Conservation (phyloP, 2,888 invertebrate genomes). For the Chloromyia formosa region DNA sequence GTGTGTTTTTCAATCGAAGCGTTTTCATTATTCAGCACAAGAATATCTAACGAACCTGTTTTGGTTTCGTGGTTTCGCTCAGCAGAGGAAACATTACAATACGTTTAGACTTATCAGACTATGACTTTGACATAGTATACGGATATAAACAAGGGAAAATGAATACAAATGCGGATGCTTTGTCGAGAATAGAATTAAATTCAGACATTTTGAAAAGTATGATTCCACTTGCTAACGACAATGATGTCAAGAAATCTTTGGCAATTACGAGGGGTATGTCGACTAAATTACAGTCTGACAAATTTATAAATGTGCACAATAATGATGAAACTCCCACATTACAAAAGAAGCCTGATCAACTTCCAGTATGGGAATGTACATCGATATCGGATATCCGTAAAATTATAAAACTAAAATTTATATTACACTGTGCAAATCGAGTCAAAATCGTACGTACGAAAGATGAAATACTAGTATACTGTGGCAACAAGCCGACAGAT, state of each 20-base stretch:
- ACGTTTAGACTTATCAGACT: conserved; percentile 54
- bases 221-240: neutral
- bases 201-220: neutral
- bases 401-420: conserved; percentile 8
- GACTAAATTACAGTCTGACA: neutral
- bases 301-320: too few relatives aligned
- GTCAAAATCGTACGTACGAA: neutral
- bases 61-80: too few relatives aligned
- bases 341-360: conserved; percentile 19
- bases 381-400: neutral
- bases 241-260: neutral
- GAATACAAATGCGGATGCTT: conserved; percentile 55
- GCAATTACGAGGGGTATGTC: conserved; percentile 15
- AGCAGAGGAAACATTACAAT: too few relatives aligned
- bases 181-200: conserved; percentile 47
- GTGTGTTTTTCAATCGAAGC: too few relatives aligned
- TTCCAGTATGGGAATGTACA: conserved; percentile 15
- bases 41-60: too few relatives aligned
- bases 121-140: conserved; percentile 53
- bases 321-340: neutral
- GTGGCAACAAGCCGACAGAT: neutral
- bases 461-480: neutral
- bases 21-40: too few relatives aligned
- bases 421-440: neutral
- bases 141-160: conserved; percentile 33